Percentiles rank a stretch among this genome's conserved stretches.
phyloP scores from a whole-genome alignment of 2,113 vertebrate species.

The Himantopus leucocephalus region DNA sequence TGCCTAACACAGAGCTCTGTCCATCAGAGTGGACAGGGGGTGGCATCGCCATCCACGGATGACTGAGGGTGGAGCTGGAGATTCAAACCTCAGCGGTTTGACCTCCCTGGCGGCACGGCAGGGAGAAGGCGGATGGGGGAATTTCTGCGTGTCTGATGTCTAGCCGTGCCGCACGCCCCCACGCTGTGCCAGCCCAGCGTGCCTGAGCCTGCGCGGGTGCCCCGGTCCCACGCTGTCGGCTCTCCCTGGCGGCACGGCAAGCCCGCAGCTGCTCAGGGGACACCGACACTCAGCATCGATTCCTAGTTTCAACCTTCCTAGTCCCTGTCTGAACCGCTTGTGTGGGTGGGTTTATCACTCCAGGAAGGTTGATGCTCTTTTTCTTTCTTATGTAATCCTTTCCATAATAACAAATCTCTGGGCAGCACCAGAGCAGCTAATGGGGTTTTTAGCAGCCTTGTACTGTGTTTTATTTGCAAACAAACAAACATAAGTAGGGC shows the following conservation, averaged over 20 bases:
- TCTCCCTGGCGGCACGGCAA: background rate
- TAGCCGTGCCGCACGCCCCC: accelerated
- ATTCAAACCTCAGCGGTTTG: too few species aligned
- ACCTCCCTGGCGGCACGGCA: accelerated
- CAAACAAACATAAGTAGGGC: background rate
- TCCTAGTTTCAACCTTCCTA: background rate
- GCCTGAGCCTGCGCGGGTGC: accelerated
- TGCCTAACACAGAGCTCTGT: background rate
- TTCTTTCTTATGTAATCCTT: background rate
- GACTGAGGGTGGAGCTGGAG: background rate
- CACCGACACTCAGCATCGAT: background rate
- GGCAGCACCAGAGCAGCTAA: background rate
- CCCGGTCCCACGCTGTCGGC: accelerated
- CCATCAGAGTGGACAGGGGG: too few species aligned
- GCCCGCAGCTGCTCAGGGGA: background rate
- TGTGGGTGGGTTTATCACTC: background rate
- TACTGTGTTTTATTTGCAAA: background rate
- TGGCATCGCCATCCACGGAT: accelerated
- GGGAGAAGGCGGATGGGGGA: background rate
- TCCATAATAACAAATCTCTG: accelerated
- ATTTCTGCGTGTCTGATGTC: background rate
- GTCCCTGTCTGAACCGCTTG: background rate
- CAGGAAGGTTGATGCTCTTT: background rate
- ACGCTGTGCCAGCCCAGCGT: accelerated
- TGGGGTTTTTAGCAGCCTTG: background rate